phyloP scores from a whole-genome alignment of 2,888 invertebrate genomes.

The Drosophila rubida region DNA sequence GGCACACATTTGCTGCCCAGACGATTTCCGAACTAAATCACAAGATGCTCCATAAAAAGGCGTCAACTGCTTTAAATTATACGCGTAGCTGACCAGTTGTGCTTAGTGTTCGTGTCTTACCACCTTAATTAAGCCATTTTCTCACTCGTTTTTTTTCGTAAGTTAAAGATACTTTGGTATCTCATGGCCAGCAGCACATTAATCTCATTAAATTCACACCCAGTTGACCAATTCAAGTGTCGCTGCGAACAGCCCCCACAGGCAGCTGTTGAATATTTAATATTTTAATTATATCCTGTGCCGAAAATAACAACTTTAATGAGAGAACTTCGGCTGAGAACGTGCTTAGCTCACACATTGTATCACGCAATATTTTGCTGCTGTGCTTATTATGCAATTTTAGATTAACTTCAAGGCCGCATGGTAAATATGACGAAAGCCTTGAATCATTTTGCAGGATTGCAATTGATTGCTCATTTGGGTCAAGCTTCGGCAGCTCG shows the following conservation, averaged over 20 bases:
- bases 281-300: slow-evolving; percentile 19
- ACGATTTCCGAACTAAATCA: slow-evolving; percentile 12
- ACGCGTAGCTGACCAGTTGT: slow-evolving; percentile 4
- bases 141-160: slow-evolving; percentile 33
- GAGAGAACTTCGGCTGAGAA: neutral
- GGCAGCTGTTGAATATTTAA: slow-evolving; percentile 10
- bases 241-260: slow-evolving; percentile 14
- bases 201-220: slow-evolving; percentile 62
- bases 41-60: slow-evolving; percentile 19
- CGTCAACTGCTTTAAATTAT: slow-evolving; percentile 1
- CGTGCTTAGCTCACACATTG: neutral
- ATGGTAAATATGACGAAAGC: neutral
- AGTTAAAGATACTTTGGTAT: slow-evolving; percentile 28
- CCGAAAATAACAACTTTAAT: slow-evolving; percentile 2
- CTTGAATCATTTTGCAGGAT: neutral
- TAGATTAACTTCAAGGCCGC: neutral
- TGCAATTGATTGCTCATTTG: slow-evolving; percentile 41
- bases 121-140: slow-evolving; percentile 24
- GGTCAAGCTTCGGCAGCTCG: slow-evolving; percentile 34
- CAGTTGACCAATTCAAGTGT: slow-evolving; percentile 22
- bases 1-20: slow-evolving; percentile 34
- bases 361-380: neutral
- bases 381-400: neutral
- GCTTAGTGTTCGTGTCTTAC: slow-evolving; percentile 34
- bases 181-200: slow-evolving; percentile 64